Percentiles rank a stretch among this genome's conserved stretches.
These are phyloP conservation scores for Sinodicranocentrus sp. DNA, from an alignment of 2,888 invertebrate genomes.

Conservation along the genomic window DNA sequence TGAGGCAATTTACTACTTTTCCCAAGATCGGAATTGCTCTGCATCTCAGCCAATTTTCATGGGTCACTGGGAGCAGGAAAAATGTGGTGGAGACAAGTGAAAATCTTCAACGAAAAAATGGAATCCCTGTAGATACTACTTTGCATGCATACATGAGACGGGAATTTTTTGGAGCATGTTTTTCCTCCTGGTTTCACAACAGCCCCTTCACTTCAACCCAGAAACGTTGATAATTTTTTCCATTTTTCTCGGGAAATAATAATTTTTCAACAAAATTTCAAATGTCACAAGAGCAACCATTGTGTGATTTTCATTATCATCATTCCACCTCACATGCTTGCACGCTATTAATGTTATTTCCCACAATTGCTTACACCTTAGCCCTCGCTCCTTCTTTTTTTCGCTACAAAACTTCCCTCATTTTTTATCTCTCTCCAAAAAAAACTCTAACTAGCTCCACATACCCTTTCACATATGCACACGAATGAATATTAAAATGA, in stretches of 20 bases:
- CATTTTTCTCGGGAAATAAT: no score
- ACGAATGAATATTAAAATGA: no score
- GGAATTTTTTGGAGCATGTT: no score
- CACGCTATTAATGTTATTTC: slow-evolving; percentile 12
- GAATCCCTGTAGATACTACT: no score
- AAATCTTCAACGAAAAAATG: neutral
- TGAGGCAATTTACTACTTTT: slow-evolving; percentile 32
- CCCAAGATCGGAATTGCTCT: slow-evolving; percentile 12
- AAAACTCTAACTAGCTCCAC: no score
- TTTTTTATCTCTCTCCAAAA: no score
- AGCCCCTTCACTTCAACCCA: no score
- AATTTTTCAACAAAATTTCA: neutral
- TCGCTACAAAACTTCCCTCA: slow-evolving; percentile 6
- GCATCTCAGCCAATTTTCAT: slow-evolving; percentile 5
- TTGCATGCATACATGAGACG: no score
- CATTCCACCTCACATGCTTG: slow-evolving; percentile 19
- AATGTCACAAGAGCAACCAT: neutral
- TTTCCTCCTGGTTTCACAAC: no score
- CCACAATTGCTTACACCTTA: slow-evolving; percentile 9
- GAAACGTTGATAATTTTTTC: no score
- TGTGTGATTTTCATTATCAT: slow-evolving; percentile 9
- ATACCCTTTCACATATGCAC: no score
- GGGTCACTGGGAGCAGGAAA: neutral
- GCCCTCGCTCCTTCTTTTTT: neutral
- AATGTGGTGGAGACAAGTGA: no score